Base-by-base conservation (phyloP, 1,140 invertebrate genomes). In the Lasaia peninsularis region DNA sequence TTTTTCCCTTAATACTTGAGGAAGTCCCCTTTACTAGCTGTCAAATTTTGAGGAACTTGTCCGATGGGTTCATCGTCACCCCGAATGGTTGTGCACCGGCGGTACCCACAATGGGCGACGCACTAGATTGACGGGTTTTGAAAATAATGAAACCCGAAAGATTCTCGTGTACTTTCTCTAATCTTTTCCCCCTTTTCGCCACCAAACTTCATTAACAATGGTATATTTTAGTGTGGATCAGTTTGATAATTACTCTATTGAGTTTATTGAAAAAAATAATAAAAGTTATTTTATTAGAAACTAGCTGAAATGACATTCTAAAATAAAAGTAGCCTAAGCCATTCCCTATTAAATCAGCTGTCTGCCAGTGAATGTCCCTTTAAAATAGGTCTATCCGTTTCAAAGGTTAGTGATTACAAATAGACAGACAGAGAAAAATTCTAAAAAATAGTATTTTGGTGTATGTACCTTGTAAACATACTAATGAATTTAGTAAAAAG, bases 81-180 rank as follows among this genome's bases (percentile, higher is more conserved):
- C 54, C 61, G 70, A 76, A 77, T 76, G 75, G 81, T 82, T 87
- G 78, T 78, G 75, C 73, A 87, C 63, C 70, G 72, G 82, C 70
- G 75, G 64, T 65, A 67, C 65, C 60, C 54, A 82, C 74, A 81
- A 87, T 77, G 65, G 67, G 35, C 56, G 52, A 49, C 62, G 71
- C 70, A 75, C 75, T 74, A 75, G 72, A 79, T 79, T 75, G 67
- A 85, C 84, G 75, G 77, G 84, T 87, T 85, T 82, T 65, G 60
- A 63, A 70, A 74, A 82, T 81, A 84, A 86, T 75, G 60, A 70
- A 77, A 75, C 73, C 54, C 64, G 63, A 72, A 63, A 64, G 67
- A 75, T 76, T 73, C 69, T 75, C 60, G 65, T 69, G 59, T 73
- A 75, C 80, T 86, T 86, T 87, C 80, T 73, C 77, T 73, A 49